Percentiles rank a stretch among this genome's conserved stretches.
Evolutionary conservation across 2,797 vertebrate genomes (phyloP).

Genomic region (Danio aesculapii): DNA sequence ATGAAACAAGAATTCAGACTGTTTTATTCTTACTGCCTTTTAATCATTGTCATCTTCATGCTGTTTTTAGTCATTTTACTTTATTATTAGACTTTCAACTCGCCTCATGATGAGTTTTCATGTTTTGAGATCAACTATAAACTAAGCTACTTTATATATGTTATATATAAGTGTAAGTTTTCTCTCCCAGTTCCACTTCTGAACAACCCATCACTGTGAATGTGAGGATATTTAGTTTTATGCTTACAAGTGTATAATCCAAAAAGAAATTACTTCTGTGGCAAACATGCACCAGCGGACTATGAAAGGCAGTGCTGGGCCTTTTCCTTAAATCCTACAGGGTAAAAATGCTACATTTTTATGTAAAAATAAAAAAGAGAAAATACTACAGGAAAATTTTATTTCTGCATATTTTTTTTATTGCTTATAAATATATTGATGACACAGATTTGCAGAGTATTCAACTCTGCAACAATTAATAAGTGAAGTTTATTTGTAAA

Average conservation of each 20-base stretch:
- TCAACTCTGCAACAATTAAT: no score
- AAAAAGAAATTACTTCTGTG: neutral
- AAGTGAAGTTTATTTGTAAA: no score
- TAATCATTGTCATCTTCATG: neutral
- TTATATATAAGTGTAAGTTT: neutral
- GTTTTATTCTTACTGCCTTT: neutral
- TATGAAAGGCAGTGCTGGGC: neutral
- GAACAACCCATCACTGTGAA: neutral
- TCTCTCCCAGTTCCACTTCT: neutral
- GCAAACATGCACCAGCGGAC: neutral
- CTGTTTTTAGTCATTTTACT: neutral
- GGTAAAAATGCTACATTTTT: neutral
- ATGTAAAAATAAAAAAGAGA: neutral
- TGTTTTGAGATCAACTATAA: neutral
- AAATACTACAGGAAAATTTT: neutral
- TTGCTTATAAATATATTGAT: no score
- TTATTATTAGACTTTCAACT: neutral
- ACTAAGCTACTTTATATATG: neutral
- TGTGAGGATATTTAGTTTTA: neutral
- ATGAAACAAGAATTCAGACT: constrained; percentile 1
- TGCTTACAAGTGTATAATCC: neutral
- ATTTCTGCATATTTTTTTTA: no score
- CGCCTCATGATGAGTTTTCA: neutral
- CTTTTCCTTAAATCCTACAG: neutral
- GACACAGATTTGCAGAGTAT: no score